Percentiles rank a stretch among this genome's conserved stretches.
phyloP scores from a whole-genome alignment of 2,888 invertebrate genomes.

The Sphaerophoria taeniata region DNA sequence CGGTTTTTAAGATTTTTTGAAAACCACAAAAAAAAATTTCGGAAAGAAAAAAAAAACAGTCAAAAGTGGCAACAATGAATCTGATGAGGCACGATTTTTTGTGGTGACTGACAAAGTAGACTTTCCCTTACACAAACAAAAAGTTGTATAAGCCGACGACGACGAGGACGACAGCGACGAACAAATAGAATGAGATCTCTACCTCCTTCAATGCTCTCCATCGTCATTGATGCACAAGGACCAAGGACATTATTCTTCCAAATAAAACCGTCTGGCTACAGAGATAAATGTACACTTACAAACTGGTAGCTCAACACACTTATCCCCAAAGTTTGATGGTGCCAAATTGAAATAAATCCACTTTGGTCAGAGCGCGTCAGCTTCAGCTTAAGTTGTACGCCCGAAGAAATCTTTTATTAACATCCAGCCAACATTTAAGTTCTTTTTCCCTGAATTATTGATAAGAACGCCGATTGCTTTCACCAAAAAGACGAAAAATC shows the following conservation, averaged over 20 bases:
- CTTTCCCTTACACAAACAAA: constrained; percentile 5
- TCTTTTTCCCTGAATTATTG: constrained; percentile 50
- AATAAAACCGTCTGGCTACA: background rate
- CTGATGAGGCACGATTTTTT: constrained; percentile 30
- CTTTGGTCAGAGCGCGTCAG: constrained; percentile 37
- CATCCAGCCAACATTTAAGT: constrained; percentile 35
- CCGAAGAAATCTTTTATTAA: constrained; percentile 61
- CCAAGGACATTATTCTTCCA: constrained; percentile 51
- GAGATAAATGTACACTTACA: background rate
- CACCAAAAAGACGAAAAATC: constrained; percentile 10
- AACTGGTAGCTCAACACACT: background rate
- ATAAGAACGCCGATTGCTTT: constrained; percentile 11
- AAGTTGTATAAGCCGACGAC: constrained; percentile 45
- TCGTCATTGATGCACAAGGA: constrained; percentile 45
- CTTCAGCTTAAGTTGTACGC: constrained; percentile 30
- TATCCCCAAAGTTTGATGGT: constrained; percentile 47
- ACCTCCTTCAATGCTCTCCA: constrained; percentile 15
- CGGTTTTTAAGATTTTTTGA: too few species aligned
- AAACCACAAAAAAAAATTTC: too few species aligned
- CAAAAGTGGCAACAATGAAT: background rate
- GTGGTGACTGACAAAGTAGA: constrained; percentile 20
- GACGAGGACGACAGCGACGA: constrained; percentile 27
- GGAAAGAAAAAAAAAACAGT: background rate
- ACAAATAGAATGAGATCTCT: constrained; percentile 56
- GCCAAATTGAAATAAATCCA: constrained; percentile 69